Base-by-base conservation (phyloP, 2,888 invertebrate genomes). In the Drosophila siamana region DNA sequence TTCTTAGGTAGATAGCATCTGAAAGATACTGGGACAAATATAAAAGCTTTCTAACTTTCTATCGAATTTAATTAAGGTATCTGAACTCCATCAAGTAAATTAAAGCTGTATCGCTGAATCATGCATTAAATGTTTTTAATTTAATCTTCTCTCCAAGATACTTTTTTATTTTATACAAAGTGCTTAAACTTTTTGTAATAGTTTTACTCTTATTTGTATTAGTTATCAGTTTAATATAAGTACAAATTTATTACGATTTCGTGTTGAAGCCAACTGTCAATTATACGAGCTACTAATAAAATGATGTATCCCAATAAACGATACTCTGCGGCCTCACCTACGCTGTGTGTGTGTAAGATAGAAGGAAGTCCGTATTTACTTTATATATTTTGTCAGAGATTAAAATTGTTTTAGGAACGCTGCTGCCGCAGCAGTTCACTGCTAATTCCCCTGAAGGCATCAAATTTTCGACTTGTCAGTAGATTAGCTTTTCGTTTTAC, bases 391-490 rank as follows among this genome's bases (percentile, higher is more conserved):
- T 44, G 22, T 33, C n/a, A n/a, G 15, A 30, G 16, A 38, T 62
- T 46, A 54, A 55, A 48, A 28, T 41, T 19, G 30, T 43, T 30
- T 15, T 30, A 22, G 9, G 22, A 41, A 36, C 19, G 6, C 16
- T n/a, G 33, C 24, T 8, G n/a, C 13, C 15, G 8, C 4, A n/a
- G 13, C 15, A 41, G n/a, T 15, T 26, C 26, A 26, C 64, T 69
- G 68, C 68, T 68, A 73, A 78, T 73, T 59, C 68, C 59, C 74
- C 40, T 56, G 22, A 74, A 74, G 78, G 78, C 78, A 74, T 78
- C 69, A 56, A 41, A 68, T 78, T 63, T 68, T 78, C 74, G 74
- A 68, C 74, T 78, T 78, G 74, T 68, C 60, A 47, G 30, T 60
- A 46, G 69, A 74, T 74, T 74, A 74, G 74, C 55, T 74, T 74